Evolutionary conservation across 2,888 invertebrate genomes (phyloP).

Genomic region (Cephus sareptanus): DNA sequence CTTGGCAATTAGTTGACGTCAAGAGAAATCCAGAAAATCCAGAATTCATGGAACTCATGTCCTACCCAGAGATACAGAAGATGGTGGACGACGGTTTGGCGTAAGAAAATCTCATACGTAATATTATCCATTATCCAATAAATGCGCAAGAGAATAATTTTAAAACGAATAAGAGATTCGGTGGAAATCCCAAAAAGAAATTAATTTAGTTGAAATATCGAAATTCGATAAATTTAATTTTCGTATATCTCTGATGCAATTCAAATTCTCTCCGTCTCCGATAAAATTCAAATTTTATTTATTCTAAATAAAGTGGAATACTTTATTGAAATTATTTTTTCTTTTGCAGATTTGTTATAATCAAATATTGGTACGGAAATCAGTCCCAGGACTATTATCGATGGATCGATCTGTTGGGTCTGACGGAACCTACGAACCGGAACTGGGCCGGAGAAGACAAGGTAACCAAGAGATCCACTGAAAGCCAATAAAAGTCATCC

Average conservation of each 20-base stretch:
- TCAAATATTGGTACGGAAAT: conserved; percentile 81
- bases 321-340: neutral
- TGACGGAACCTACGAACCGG: conserved; percentile 77
- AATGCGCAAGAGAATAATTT: neutral
- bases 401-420: conserved; percentile 77
- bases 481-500: neutral
- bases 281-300: neutral
- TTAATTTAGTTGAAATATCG: neutral
- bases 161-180: neutral
- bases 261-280: neutral
- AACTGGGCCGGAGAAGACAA: conserved; percentile 77
- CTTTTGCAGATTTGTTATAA: conserved; percentile 76
- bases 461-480: conserved; percentile 28
- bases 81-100: conserved; percentile 85
- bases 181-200: neutral
- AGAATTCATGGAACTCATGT: conserved; percentile 77
- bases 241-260: neutral
- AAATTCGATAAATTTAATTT: neutral
- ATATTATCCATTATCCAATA: neutral
- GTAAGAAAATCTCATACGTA: conserved; percentile 66
- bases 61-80: conserved; percentile 76
- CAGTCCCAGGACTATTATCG: conserved; percentile 79
- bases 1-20: conserved; percentile 84
- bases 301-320: neutral
- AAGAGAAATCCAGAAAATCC: conserved; percentile 79